phyloP scores from a whole-genome alignment of 2,797 vertebrate species.

The Cuculus canorus region DNA sequence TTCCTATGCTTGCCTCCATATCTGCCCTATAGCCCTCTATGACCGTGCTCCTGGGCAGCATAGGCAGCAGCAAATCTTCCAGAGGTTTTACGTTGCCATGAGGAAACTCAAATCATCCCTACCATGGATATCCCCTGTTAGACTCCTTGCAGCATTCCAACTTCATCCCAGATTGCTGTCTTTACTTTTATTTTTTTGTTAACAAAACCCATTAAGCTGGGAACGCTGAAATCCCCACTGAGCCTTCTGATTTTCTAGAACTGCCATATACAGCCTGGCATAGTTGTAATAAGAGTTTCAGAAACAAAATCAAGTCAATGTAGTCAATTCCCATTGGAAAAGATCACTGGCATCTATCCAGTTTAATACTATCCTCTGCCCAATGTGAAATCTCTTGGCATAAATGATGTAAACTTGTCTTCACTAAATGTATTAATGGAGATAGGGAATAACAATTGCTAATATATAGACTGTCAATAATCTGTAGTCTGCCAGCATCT shows the following conservation, averaged over 20 bases:
- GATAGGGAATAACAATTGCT: neutral
- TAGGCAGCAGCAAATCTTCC: neutral
- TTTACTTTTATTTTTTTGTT: conserved; percentile 36
- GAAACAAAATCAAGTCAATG: conserved; percentile 36
- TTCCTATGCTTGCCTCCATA: neutral
- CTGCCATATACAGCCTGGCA: conserved; percentile 3
- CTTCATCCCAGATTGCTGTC: neutral
- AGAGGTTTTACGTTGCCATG: neutral
- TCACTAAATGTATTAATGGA: neutral
- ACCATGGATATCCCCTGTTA: accelerated
- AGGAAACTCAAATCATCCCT: neutral
- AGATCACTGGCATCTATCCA: conserved; percentile 9
- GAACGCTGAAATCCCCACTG: conserved; percentile 23
- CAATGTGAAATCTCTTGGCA: conserved; percentile 22
- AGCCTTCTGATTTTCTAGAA: conserved; percentile 6
- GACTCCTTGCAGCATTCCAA: neutral
- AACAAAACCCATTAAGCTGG: conserved; percentile 3
- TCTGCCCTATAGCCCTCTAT: neutral
- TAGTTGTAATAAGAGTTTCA: conserved; percentile 11
- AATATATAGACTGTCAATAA: conserved; percentile 7
- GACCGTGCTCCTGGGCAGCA: accelerated
- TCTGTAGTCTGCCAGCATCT: neutral
- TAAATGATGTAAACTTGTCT: conserved; percentile 18
- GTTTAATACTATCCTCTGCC: conserved; percentile 7
- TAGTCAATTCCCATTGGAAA: conserved; percentile 31